Conservation (phyloP, 1,140 invertebrate species). For the Nebria ingens region DNA sequence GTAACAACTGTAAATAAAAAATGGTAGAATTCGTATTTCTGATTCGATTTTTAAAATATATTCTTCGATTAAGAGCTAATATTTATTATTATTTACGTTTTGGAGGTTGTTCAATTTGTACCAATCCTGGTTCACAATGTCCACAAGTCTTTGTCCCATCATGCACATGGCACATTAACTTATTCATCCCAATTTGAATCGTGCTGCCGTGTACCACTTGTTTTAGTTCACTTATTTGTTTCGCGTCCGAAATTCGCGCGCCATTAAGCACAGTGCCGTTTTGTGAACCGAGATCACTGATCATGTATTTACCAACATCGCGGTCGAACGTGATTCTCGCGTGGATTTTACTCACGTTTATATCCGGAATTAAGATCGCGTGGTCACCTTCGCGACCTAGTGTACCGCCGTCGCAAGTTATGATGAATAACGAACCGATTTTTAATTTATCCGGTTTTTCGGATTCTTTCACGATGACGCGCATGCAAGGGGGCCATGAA, state of each 20-base stretch:
- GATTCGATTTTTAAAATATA: not conserved
- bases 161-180: conserved; percentile 79
- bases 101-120: conserved; percentile 28
- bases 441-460: conserved; percentile 52
- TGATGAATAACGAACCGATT: conserved; percentile 68
- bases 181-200: conserved; percentile 58
- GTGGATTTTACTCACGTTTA: conserved; percentile 67
- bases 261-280: conserved; percentile 82
- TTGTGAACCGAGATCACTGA: conserved; percentile 73
- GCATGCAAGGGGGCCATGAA: conserved; percentile 73
- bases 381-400: conserved; percentile 73
- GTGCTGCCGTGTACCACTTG: conserved; percentile 65
- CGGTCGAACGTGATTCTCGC: conserved; percentile 59
- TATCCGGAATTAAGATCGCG: conserved; percentile 64
- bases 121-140: conserved; percentile 77
- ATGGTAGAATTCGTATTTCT: not conserved
- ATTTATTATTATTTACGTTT: not conserved
- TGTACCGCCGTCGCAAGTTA: conserved; percentile 76
- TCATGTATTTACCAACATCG: conserved; percentile 48
- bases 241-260: conserved; percentile 56
- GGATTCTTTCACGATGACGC: conserved; percentile 74
- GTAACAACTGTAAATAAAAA: not conserved
- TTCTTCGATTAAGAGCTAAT: too few relatives aligned
- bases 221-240: conserved; percentile 52
- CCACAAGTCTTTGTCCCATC: conserved; percentile 74